These are phyloP conservation scores for Pachycephus smyrnensis DNA, from an alignment of 2,888 invertebrate genomes.

Conservation along the genomic window DNA sequence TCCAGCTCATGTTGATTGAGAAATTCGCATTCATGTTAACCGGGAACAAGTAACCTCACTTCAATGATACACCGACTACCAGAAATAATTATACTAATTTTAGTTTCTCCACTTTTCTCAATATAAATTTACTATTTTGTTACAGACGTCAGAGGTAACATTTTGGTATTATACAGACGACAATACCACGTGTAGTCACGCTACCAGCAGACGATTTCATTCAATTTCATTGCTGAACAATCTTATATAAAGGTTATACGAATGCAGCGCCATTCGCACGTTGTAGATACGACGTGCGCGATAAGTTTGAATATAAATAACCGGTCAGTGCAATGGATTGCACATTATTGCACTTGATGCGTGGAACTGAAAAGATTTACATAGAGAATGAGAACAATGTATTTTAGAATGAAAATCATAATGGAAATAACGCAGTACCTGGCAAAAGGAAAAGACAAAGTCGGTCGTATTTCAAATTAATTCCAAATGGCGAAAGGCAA, in stretches of 20 bases:
- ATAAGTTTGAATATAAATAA: neutral
- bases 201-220: neutral
- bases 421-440: neutral
- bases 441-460: neutral
- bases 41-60: neutral
- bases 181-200: neutral
- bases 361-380: neutral
- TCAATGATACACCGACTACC: neutral
- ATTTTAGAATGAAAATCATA: neutral
- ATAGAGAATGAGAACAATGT: neutral
- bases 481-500: neutral
- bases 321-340: neutral
- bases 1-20: constrained; percentile 70
- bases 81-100: neutral
- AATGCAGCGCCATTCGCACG: neutral
- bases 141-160: neutral
- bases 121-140: neutral
- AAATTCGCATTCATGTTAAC: neutral
- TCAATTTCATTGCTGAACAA: neutral
- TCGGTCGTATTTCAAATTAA: neutral
- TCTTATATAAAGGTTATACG: neutral
- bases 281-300: neutral
- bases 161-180: neutral
- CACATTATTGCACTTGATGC: neutral
- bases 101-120: neutral